phyloP scores from a whole-genome alignment of 2,888 invertebrate genomes.

The Fragum fragum region DNA sequence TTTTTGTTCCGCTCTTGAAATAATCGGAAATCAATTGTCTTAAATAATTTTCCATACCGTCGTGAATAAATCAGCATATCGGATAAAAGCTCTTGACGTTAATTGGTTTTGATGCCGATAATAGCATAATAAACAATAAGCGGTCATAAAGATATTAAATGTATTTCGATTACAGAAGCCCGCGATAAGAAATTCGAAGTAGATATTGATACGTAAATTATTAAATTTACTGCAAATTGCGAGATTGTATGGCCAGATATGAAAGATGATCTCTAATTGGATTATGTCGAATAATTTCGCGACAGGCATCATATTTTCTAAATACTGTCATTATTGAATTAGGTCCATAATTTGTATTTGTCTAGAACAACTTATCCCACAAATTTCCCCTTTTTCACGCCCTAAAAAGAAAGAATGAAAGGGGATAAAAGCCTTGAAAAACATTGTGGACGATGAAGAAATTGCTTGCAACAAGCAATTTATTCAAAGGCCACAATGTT shows the following conservation, averaged over 20 bases:
- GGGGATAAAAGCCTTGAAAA: too few relatives aligned
- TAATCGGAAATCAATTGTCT: background rate
- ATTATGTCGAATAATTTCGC: background rate
- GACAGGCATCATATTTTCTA: constrained; percentile 1
- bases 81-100: background rate
- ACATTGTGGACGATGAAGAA: too few relatives aligned
- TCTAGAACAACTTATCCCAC: too few relatives aligned
- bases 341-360: too few relatives aligned
- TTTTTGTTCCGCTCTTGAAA: too few relatives aligned
- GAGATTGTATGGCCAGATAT: background rate
- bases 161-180: background rate
- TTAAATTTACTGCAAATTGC: background rate
- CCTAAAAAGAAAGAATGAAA: too few relatives aligned
- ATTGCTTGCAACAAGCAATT: too few relatives aligned
- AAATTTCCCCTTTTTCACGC: too few relatives aligned
- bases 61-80: background rate
- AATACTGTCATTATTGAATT: background rate
- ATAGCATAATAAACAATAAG: background rate
- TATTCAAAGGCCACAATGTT: too few relatives aligned
- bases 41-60: background rate
- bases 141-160: background rate
- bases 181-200: background rate
- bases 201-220: background rate
- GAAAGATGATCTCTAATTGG: background rate
- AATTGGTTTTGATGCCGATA: background rate